phyloP scores from a whole-genome alignment of 2,113 vertebrate species.

The Microcebus murinus region DNA sequence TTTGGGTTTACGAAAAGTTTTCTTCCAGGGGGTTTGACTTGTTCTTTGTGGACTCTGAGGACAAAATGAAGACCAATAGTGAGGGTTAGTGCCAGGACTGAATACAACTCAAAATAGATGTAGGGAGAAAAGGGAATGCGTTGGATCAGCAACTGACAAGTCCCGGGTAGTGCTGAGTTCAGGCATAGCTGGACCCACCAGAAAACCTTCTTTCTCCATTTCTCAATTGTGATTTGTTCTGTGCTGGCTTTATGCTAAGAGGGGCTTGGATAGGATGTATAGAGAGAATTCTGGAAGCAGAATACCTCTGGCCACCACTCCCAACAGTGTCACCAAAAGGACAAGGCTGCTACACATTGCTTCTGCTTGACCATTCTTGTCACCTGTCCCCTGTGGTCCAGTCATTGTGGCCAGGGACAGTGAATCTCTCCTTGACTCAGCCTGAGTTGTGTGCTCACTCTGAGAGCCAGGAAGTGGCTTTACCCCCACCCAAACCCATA shows the following conservation, averaged over 20 bases:
- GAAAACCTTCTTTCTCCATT: background rate
- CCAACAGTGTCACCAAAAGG: background rate
- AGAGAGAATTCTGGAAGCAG: background rate
- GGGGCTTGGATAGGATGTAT: background rate
- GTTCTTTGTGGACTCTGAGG: background rate
- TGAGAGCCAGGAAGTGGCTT: background rate
- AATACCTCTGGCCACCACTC: background rate
- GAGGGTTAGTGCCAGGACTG: background rate
- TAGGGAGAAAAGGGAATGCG: background rate
- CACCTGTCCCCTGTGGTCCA: background rate
- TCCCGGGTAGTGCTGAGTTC: background rate
- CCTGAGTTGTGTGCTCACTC: background rate
- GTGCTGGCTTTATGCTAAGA: background rate
- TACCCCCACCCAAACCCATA: background rate
- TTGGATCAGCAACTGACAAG: background rate
- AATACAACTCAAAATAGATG: background rate
- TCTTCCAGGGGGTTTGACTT: background rate
- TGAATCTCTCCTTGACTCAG: too few species aligned
- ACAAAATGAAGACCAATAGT: background rate
- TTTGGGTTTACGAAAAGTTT: background rate
- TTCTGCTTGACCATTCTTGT: background rate
- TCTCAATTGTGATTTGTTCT: background rate
- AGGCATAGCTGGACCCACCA: background rate
- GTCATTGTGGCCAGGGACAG: background rate
- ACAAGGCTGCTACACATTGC: background rate